phyloP scores from a whole-genome alignment of 2,888 invertebrate genomes.

The Nasonovia ribisnigri region DNA sequence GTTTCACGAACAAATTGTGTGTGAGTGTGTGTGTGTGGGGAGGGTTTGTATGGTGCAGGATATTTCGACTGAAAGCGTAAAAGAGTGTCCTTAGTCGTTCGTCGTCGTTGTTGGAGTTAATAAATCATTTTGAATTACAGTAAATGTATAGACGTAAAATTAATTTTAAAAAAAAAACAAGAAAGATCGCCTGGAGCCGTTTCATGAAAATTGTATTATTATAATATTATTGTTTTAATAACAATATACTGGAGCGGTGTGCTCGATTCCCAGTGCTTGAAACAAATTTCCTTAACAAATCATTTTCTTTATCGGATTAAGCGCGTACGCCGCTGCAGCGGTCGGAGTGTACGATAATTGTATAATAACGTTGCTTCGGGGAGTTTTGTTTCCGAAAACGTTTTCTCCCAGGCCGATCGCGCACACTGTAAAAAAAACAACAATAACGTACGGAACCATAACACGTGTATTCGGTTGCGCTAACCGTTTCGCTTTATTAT shows the following conservation, averaged over 20 bases:
- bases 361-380: not conserved
- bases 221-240: not conserved
- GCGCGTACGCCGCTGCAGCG: not conserved
- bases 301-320: not conserved
- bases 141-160: not conserved
- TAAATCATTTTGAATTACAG: not conserved
- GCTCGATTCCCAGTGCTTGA: slow-evolving; percentile 2
- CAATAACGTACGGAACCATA: not conserved
- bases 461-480: not conserved
- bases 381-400: not conserved
- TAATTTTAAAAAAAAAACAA: not conserved
- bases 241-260: not conserved
- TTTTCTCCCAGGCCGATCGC: not conserved
- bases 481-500: not conserved
- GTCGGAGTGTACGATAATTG: not conserved
- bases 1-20: not conserved
- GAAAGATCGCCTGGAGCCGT: not conserved
- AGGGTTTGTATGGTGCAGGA: not conserved
- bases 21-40: too few species aligned
- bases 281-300: not conserved
- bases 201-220: not conserved
- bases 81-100: not conserved
- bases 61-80: not conserved
- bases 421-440: not conserved
- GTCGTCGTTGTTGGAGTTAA: not conserved